A percentile compares a stretch with the other conserved stretches of the same genome.
These are phyloP conservation scores for Geotrupes spiniger DNA, from an alignment of 2,888 invertebrate species.

Conservation along the genomic window DNA sequence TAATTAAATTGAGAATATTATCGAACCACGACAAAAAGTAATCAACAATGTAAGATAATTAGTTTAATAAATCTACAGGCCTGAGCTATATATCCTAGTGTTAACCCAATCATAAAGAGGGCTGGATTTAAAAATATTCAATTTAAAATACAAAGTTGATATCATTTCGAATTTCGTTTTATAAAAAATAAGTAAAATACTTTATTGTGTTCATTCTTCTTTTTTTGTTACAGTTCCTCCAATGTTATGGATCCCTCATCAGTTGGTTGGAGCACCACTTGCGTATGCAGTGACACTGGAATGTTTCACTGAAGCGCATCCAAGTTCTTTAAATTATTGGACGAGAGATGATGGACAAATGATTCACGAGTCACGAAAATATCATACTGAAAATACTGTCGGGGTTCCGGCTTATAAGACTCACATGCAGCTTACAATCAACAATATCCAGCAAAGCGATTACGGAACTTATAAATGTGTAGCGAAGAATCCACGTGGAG, in stretches of 20 bases:
- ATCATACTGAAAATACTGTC: conserved; percentile 70
- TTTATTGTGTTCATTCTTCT: too few species aligned
- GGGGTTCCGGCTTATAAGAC: conserved; percentile 76
- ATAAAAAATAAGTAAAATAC: too few species aligned
- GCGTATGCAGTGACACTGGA: conserved; percentile 81
- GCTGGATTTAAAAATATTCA: too few species aligned
- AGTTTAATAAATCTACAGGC: too few species aligned
- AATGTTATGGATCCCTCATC: conserved; percentile 89
- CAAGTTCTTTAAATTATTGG: conserved; percentile 89
- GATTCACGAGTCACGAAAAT: conserved; percentile 83
- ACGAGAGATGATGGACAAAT: conserved; percentile 83
- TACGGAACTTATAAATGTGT: conserved; percentile 87
- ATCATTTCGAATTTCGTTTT: too few species aligned
- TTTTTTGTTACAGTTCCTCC: conserved; percentile 71
- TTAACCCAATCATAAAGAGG: too few species aligned
- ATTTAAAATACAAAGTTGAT: too few species aligned
- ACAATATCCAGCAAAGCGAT: conserved; percentile 73
- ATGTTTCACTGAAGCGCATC: conserved; percentile 89
- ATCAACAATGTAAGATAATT: too few species aligned
- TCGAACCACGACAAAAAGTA: too few species aligned
- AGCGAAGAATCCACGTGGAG: conserved; percentile 87
- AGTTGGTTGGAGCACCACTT: conserved; percentile 81
- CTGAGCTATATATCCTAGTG: too few species aligned
- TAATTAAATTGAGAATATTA: too few species aligned
- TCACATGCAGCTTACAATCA: conserved; percentile 81